Base-by-base conservation (phyloP, 2,113 vertebrate species). In the Spea bombifrons region DNA sequence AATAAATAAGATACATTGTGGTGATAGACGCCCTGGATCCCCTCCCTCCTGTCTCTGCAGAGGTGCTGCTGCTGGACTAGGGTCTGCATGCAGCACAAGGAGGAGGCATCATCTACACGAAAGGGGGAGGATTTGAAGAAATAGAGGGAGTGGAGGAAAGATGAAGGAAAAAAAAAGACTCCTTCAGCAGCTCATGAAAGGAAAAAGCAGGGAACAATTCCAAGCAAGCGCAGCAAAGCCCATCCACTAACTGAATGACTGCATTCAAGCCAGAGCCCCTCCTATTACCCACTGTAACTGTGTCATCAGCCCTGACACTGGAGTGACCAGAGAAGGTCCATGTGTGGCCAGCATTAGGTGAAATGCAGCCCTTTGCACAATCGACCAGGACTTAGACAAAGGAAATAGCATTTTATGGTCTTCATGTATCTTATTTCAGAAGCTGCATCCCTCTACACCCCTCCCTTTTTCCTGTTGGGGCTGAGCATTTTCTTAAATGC, bases 1-100 rank as follows among this genome's bases (percentile, higher is more conserved):
- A 66, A 47, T 59, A 73, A 73, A 74, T 48, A 49, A 57, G 64
- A 67, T 30, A 67, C 78, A 80, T 80, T 73, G 71, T 74, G 47
- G 49, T 49, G 65, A 57, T 43, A 15, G 43, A 59, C n/a, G 70
- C 63, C 49, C 68, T 46, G 57, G 57, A 17, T 63, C 49, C 76
- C 76, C 48, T 47, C 69, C 61, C 53, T 61, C 78, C 78, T 47
- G 71, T 61, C 78, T 73, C 78, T 74, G 71, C 78, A 74, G 78
- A 73, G 64, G 71, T 66, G 70, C 61, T 53, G 68, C 30, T 52
- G 50, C 50, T 52, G 9, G 49, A 30, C 67, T 52, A 55, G 63
- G 77, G 77, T 52, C 71, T 73, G 78, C 71, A 73, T 64, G 71
- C 50, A 52, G 71, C 63, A 66, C 52, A 47, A 73, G 50, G 45